Evolutionary conservation across 2,113 vertebrate species (phyloP), one percentile per base, ranked within the genome.

Genomic region (Bubo blakistoni): DNA sequence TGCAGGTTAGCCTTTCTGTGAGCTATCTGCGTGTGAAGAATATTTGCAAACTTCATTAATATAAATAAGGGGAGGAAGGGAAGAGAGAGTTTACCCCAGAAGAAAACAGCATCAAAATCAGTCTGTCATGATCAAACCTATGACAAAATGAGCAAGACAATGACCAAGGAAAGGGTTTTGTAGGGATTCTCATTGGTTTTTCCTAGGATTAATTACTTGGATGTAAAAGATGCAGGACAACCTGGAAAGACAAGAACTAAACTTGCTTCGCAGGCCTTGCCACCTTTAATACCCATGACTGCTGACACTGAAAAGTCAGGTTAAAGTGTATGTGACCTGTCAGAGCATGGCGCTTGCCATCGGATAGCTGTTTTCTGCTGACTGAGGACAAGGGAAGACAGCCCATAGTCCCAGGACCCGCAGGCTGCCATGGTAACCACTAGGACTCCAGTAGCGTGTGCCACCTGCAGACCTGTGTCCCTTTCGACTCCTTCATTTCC

Each of bases 401-500:
- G 76, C 66, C 51, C 70, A 63, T 6, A 8, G 30, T 29, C 26
- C 69, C 77, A 42, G 46, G 25, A 88, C 21, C 12, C 2, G 7
- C 14, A 40, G 52, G 38, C 32, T 90, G 66, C 7, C 44, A 65
- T 24, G n/a, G 36, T 24, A 44, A 70, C 36, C 42, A 11, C 97
- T 98, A 99, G 34, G 99, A 98, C 96, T 99, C 99, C 49, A 99
- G 98, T 34, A 99, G 97, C 0, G 94, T 97, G 62, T 99, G 99
- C 99, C 99, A 99, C 90, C 99, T 98, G 97, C 99, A 99, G 90
- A 99, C 98, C 96, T 99, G 99, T 11, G 98, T 98, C 19, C 98
- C 98, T 81, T 97, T 98, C 0, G 95, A 98, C 29, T 99, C 99
- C 96, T 97, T 99, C 99, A 99, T 99, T 81, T 99, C 99, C 95